Percentiles rank a stretch among this genome's conserved stretches.
Evolutionary conservation across 2,797 vertebrate genomes (phyloP).

Genomic region (Parauchenoglanis ngamensis): DNA sequence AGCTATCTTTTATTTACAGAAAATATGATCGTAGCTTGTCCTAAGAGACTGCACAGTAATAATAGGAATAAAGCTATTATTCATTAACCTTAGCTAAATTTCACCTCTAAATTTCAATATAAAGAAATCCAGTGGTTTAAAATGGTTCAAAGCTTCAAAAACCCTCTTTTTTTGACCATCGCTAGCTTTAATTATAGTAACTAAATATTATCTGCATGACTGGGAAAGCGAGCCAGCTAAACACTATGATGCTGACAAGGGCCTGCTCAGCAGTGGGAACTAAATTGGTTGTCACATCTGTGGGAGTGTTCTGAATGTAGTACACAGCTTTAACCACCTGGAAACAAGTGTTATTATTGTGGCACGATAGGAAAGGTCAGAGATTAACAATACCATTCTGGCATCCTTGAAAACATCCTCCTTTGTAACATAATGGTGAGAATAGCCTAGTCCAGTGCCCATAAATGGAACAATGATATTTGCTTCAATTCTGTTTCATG

Average conservation of each 20-base stretch:
- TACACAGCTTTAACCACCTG: not conserved
- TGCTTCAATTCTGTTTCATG: not conserved
- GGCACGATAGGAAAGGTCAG: not conserved
- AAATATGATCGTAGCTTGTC: not conserved
- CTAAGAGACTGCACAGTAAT: not conserved
- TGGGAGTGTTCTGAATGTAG: not conserved
- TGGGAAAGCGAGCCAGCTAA: not conserved
- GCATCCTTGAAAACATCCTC: not conserved
- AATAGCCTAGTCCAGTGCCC: not conserved
- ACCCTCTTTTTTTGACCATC: not conserved
- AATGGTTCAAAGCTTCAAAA: not conserved
- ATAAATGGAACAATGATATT: not conserved
- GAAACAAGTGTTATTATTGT: not conserved
- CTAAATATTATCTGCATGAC: not conserved
- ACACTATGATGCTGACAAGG: not conserved
- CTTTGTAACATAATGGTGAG: not conserved
- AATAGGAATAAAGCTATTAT: not conserved
- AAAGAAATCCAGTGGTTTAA: not conserved
- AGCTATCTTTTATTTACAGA: not conserved
- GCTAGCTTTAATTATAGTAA: not conserved
- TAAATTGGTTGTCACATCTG: not conserved
- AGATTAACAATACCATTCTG: not conserved
- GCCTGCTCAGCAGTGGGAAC: not conserved
- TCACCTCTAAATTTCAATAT: not conserved
- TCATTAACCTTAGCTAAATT: not conserved